A percentile compares a stretch with the other conserved stretches of the same genome.
phyloP scores from a whole-genome alignment of 2,113 vertebrate species.

The Pomatostomus ruficeps region DNA sequence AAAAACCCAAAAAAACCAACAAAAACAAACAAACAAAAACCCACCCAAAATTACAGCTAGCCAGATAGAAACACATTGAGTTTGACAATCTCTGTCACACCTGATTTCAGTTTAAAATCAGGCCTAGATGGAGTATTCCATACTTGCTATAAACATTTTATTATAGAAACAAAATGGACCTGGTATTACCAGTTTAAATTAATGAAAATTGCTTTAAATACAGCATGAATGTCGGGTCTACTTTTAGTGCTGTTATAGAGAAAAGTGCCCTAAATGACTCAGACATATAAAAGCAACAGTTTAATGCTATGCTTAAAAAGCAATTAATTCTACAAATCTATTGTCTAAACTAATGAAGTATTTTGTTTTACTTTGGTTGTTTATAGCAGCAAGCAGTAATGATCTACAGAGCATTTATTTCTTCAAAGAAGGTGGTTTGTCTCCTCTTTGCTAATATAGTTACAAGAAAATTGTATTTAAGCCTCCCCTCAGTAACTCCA shows the following conservation, averaged over 20 bases:
- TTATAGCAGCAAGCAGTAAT: background rate
- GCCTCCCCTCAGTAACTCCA: background rate
- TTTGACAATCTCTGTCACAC: background rate
- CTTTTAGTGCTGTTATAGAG: background rate
- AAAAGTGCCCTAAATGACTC: background rate
- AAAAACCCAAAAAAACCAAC: background rate
- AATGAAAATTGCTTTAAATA: background rate
- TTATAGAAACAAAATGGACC: background rate
- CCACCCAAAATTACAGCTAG: background rate
- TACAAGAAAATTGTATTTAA: background rate
- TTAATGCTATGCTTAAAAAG: background rate
- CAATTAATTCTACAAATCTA: background rate
- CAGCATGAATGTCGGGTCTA: background rate
- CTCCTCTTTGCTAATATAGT: background rate
- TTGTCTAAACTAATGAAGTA: background rate
- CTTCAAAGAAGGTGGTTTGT: background rate
- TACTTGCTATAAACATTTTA: background rate
- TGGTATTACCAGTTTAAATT: background rate
- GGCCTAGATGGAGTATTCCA: background rate
- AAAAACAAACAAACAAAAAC: background rate
- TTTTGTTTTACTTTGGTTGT: background rate
- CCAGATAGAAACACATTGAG: background rate
- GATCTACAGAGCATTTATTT: background rate
- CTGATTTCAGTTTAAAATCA: background rate
- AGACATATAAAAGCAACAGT: background rate